Evolutionary conservation across 2,797 vertebrate genomes (phyloP), one percentile per base, ranked within the genome.

Genomic region (Crenuchus spilurus): DNA sequence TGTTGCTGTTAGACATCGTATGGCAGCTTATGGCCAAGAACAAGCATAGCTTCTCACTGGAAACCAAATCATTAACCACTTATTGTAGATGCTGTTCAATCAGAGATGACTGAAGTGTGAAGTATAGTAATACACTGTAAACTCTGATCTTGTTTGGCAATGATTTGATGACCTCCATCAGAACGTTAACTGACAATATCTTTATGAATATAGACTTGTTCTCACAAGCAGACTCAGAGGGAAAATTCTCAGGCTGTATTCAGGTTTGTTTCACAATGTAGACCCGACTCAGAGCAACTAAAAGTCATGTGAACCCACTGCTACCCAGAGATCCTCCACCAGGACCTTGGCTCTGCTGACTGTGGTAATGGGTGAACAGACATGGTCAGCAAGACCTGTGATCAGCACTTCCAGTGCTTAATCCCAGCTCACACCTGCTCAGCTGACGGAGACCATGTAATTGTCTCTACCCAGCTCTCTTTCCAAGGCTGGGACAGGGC

Each of bases 321-420:
- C 16, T 54, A 30, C 26, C 33, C 26, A 24, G 26, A 16, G 24
- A 18, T 33, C 35, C 51, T 55, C 61, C 14, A 72, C 8, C 42
- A 54, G 22, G 52, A 55, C 16, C 67, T 58, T 6, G n/a, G 33
- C 42, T 51, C 63, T 9, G 20, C 48, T 30, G 39, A 8, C 13
- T 11, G 78, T 76, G 77, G 63, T 87, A 83, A 88, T 84, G 84
- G 85, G 81, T 82, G 80, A 89, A 83, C 63, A 84, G 54, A 46
- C 83, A 75, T 79, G 84, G 81, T 83, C 83, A 74, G 77, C 82
- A 42, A 28, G 28, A n/a, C 86, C 70, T 73, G 73, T 80, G 84
- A 87, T 89, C 89, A 90, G 87, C 87, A 84, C 84, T 87, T 85
- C 84, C 64, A 63, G 46, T 9, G 26, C 72, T 35, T 88, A 90